A percentile compares a stretch with the other conserved stretches of the same genome.
phyloP scores from a whole-genome alignment of 2,797 vertebrate genomes.

The Bradypodion pumilum region DNA sequence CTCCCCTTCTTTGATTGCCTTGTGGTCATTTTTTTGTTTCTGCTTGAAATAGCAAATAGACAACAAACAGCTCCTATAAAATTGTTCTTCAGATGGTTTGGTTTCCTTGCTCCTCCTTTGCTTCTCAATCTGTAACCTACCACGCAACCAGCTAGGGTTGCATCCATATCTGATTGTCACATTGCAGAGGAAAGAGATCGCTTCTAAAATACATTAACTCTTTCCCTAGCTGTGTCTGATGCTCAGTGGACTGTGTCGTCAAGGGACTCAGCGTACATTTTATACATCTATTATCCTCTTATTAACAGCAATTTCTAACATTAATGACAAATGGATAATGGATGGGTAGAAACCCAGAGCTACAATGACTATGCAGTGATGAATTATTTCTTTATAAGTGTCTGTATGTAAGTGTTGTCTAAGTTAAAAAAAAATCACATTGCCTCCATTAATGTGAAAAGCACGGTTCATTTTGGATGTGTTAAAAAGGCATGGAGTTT shows the following conservation, averaged over 20 bases:
- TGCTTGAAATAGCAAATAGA: background rate
- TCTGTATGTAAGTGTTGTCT: slow-evolving; percentile 5
- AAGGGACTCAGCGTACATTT: background rate
- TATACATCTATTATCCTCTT: background rate
- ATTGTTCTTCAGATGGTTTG: background rate
- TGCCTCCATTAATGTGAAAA: background rate
- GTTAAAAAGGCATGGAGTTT: background rate
- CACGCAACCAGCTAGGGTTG: background rate
- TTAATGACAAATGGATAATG: background rate
- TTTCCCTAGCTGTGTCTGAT: background rate
- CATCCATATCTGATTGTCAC: slow-evolving; percentile 22
- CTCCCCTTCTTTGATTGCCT: background rate
- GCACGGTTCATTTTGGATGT: background rate
- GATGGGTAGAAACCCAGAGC: background rate
- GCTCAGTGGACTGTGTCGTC: slow-evolving; percentile 3
- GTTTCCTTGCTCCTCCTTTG: background rate
- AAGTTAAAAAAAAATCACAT: background rate
- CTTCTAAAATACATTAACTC: slow-evolving; percentile 23
- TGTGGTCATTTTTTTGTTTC: background rate
- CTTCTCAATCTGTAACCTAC: background rate
- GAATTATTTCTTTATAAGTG: background rate
- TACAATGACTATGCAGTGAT: background rate
- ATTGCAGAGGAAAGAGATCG: slow-evolving; percentile 19
- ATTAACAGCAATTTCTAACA: background rate
- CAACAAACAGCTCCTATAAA: background rate